Base-by-base conservation (phyloP, 1,140 invertebrate species). In the Palaemon carinicauda region DNA sequence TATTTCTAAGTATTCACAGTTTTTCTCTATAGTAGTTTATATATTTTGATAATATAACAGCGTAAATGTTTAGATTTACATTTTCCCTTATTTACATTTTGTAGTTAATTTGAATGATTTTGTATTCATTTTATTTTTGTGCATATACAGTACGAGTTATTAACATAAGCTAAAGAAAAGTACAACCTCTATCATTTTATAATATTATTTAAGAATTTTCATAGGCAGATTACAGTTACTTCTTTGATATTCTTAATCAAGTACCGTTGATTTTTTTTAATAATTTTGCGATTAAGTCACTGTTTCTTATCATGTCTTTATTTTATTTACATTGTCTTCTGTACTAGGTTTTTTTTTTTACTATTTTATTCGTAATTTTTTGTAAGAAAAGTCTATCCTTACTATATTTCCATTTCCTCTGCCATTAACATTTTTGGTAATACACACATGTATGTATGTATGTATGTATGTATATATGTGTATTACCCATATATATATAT, bases 401-500 rank as follows among this genome's bases (percentile, higher is more conserved):
- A 12, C 41, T 12, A 41, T 41, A 41, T 41, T 41, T 41, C 7
- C 41, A 41, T 1, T 41, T 41, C 12, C 12, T 41, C 41, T 75
- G 31, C 31, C 31, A 27, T 75, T 75, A 27, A 12, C 19, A 27
- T 75, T 9, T 60, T 60, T 60, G 56, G 24, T 15, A 60, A 21
- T 3, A 60, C 9, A 41, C 33, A 60, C 31, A 74, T 27, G n/a
- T 74, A 29, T 74, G 33, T 74, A 12, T 74, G 19, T 74, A 74
- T 29, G 41, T 75, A n/a, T 75, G 31, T 33, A 75, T 77, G 9
- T 51, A 15, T 41, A 77, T 77, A 77, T 41, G 50, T 50, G n/a
- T n/a, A n/a, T n/a, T n/a, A n/a, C n/a, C n/a, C 41, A 50, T 77
- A 41, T 41, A 77, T 77, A 41, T 77, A 77, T 77, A 41, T 41